phyloP scores from a whole-genome alignment of 2,797 vertebrate genomes.

The Allobates femoralis region DNA sequence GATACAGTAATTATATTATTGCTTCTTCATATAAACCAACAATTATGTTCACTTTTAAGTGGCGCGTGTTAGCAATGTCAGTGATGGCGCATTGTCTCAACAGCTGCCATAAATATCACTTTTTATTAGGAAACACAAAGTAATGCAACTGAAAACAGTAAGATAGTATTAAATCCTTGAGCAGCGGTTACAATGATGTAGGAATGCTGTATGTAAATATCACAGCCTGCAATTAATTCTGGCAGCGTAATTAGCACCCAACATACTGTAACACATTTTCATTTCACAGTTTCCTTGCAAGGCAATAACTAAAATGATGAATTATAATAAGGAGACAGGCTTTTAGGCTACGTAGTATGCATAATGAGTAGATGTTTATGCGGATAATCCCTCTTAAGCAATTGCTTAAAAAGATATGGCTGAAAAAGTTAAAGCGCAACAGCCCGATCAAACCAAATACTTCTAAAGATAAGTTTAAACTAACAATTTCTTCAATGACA shows the following conservation, averaged over 20 bases:
- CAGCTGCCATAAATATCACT: slow-evolving; percentile 1
- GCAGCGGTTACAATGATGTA: slow-evolving; percentile 27
- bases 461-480: neutral
- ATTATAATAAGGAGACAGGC: slow-evolving; percentile 2
- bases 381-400: neutral
- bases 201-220: slow-evolving; percentile 12
- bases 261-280: slow-evolving; percentile 16
- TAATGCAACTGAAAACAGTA: neutral
- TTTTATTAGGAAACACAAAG: neutral
- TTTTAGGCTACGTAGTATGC: neutral
- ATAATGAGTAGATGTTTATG: neutral
- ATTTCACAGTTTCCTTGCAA: slow-evolving; percentile 41
- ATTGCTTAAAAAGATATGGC: neutral
- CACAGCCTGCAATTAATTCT: slow-evolving; percentile 44
- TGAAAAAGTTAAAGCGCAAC: neutral
- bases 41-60: slow-evolving; percentile 12
- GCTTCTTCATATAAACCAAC: slow-evolving; percentile 23
- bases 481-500: too few relatives aligned
- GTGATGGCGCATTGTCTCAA: neutral
- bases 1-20: slow-evolving; percentile 43
- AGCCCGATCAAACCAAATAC: neutral
- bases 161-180: neutral
- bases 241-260: slow-evolving; percentile 45
- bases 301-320: slow-evolving; percentile 7
- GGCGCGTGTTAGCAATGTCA: neutral